These are phyloP conservation scores for Caradrina clavipalpis DNA, from an alignment of 2,888 invertebrate genomes.

Conservation along the genomic window DNA sequence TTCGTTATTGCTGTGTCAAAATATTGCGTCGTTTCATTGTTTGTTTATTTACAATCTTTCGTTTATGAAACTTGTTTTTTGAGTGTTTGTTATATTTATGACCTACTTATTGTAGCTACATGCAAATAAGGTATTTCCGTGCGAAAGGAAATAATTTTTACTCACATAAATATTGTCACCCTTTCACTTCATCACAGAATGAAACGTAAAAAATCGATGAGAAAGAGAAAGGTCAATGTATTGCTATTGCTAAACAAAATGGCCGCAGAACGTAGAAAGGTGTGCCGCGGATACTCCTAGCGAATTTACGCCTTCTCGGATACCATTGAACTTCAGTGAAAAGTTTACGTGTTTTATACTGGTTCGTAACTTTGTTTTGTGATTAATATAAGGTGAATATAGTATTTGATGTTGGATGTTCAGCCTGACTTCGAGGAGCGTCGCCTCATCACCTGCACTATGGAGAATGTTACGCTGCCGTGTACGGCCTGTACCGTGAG, in stretches of 20 bases:
- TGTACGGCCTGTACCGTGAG: slow-evolving; percentile 84
- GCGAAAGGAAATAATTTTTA: not conserved
- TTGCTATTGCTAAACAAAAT: slow-evolving; percentile 85
- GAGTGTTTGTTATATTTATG: not conserved
- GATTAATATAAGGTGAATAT: slow-evolving; percentile 88
- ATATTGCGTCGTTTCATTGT: not conserved
- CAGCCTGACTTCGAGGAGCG: slow-evolving; percentile 64
- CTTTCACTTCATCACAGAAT: slow-evolving; percentile 53
- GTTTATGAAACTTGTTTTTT: not conserved
- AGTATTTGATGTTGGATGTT: slow-evolving; percentile 75
- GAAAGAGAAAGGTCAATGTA: slow-evolving; percentile 70
- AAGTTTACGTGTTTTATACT: slow-evolving; percentile 87
- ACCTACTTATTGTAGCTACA: not conserved
- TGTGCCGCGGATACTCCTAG: slow-evolving; percentile 83
- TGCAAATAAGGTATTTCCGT: not conserved
- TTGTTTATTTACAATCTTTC: slow-evolving; percentile 1
- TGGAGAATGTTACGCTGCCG: slow-evolving; percentile 67
- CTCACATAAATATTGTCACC: slow-evolving; percentile 15
- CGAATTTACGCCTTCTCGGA: slow-evolving; percentile 79
- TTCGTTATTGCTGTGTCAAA: slow-evolving; percentile 45
- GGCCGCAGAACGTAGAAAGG: slow-evolving; percentile 87
- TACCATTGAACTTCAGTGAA: slow-evolving; percentile 87
- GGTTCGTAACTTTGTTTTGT: slow-evolving; percentile 91
- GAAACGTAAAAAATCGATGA: slow-evolving; percentile 59
- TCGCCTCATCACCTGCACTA: slow-evolving; percentile 62